Evolutionary conservation across 2,797 vertebrate genomes (phyloP).

Genomic region (Pangasius krempfi): DNA sequence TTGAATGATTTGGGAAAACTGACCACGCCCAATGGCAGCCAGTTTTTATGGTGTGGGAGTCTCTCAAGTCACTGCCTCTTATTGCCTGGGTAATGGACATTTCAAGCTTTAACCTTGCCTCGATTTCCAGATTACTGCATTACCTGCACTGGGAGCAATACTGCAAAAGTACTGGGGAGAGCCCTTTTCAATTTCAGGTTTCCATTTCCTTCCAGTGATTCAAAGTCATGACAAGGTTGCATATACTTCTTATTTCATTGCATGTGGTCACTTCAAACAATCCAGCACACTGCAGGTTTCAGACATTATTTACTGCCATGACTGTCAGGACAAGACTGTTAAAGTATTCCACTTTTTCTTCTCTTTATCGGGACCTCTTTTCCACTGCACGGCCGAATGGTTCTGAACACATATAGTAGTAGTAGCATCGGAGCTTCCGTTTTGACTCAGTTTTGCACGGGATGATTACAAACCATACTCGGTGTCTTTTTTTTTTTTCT

Average conservation of each 20-base stretch:
- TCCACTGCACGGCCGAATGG: not conserved
- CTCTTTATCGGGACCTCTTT: not conserved
- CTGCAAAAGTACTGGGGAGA: not conserved
- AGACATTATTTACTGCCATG: not conserved
- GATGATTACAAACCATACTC: not conserved
- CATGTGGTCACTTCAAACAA: not conserved
- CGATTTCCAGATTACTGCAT: slow-evolving; percentile 18
- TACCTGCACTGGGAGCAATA: not conserved
- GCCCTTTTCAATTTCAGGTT: not conserved
- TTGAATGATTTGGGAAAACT: slow-evolving; percentile 56
- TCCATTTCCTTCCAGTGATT: not conserved
- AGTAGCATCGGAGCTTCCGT: not conserved
- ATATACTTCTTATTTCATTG: not conserved
- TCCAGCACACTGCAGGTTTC: not conserved
- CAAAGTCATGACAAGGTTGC: not conserved
- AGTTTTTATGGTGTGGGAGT: slow-evolving; percentile 51
- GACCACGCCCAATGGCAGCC: slow-evolving; percentile 52
- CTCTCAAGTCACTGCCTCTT: slow-evolving; percentile 30
- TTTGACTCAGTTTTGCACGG: not conserved
- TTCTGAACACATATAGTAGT: not conserved
- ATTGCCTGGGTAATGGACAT: slow-evolving; percentile 32
- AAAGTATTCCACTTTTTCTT: not conserved
- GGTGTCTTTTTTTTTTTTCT: not conserved
- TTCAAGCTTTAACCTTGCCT: not conserved
- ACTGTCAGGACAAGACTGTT: not conserved